Evolutionary conservation across 2,797 vertebrate species (phyloP).

Genomic region (Sebastes jordani): DNA sequence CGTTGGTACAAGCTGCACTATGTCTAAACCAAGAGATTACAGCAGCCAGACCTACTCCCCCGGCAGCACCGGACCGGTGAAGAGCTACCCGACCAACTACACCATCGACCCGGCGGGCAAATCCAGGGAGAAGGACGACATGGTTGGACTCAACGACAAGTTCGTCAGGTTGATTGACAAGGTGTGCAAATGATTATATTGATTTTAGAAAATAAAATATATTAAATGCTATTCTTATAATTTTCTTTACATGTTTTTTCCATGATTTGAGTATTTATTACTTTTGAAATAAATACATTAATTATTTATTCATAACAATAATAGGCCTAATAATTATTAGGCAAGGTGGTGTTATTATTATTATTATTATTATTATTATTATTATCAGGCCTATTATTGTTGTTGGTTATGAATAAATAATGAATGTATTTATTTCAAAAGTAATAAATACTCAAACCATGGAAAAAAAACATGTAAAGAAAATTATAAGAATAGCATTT

Average conservation of each 20-base stretch:
- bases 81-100: conserved; percentile 15
- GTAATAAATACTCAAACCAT: too few relatives aligned
- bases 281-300: too few relatives aligned
- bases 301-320: too few relatives aligned
- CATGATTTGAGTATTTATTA: too few relatives aligned
- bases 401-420: too few relatives aligned
- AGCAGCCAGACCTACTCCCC: conserved; percentile 70
- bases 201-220: too few relatives aligned
- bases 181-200: conserved; percentile 42
- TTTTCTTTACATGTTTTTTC: neutral
- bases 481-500: neutral
- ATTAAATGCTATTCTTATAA: neutral
- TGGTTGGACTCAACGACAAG: conserved; percentile 80
- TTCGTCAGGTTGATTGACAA: conserved; percentile 78
- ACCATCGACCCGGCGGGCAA: conserved; percentile 55
- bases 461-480: neutral
- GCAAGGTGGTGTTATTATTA: too few relatives aligned
- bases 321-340: neutral
- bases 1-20: neutral
- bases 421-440: too few relatives aligned
- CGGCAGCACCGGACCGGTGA: fast-evolving
- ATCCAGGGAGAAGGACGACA: conserved; percentile 71
- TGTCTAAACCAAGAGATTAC: conserved; percentile 57
- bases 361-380: too few relatives aligned
- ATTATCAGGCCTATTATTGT: neutral